Evolutionary conservation across 2,888 invertebrate species (phyloP).

Genomic region (Gibbula magus): DNA sequence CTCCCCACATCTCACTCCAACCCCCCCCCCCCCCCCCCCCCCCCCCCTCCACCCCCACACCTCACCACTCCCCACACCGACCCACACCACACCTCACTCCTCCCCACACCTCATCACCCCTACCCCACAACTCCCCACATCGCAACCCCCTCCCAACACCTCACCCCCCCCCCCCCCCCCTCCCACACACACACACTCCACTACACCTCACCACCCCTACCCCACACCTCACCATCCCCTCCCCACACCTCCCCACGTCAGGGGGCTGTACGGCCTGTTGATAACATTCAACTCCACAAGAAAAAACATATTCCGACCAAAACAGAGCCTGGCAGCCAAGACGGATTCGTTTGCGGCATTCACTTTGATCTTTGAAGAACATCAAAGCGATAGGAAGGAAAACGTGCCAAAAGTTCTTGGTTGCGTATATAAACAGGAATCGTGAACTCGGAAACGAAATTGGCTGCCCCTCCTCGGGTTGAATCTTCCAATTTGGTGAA

Average conservation of each 20-base stretch:
- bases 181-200: not conserved
- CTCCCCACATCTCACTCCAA: no score
- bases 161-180: not conserved
- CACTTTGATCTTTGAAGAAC: conserved; percentile 1
- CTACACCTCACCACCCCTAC: not conserved
- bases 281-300: conserved; percentile 2
- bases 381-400: conserved; percentile 14
- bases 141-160: no score
- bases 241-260: not conserved
- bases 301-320: conserved; percentile 9
- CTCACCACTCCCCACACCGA: no score
- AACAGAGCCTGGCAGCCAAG: conserved; percentile 5
- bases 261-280: not conserved
- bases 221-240: not conserved
- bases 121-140: no score
- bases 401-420: conserved; percentile 22
- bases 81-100: no score
- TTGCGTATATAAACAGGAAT: conserved; percentile 11
- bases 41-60: no score
- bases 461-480: not conserved
- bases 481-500: not conserved
- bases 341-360: not conserved
- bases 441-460: conserved; percentile 7
- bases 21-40: no score
- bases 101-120: no score